A percentile compares a stretch with the other conserved stretches of the same genome.
phyloP scores from a whole-genome alignment of 2,888 invertebrate genomes.

The Sphecodes monilicornis region DNA sequence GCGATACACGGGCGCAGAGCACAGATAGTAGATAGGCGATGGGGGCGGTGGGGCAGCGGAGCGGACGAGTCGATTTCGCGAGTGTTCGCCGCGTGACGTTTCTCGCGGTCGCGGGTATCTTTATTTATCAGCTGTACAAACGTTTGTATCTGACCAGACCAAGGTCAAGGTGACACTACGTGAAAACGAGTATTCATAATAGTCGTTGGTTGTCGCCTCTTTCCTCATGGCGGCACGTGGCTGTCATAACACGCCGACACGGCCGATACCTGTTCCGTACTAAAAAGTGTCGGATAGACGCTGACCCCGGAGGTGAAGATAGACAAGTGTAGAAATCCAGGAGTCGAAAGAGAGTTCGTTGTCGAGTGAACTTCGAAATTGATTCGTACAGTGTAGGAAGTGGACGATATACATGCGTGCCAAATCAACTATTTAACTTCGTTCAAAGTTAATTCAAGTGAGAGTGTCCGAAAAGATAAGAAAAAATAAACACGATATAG shows the following conservation, averaged over 20 bases:
- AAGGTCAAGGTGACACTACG: slow-evolving; percentile 6
- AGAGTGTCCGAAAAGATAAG: not conserved
- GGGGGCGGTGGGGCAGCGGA: not conserved
- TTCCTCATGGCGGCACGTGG: not conserved
- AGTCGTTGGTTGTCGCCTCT: not conserved
- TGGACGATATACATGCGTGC: not conserved
- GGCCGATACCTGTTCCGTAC: not conserved
- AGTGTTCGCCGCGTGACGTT: not conserved
- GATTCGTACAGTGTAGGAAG: not conserved
- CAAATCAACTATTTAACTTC: not conserved
- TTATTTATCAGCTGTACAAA: slow-evolving; percentile 27
- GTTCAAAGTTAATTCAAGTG: not conserved
- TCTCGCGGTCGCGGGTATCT: not conserved
- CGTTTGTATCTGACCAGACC: not conserved
- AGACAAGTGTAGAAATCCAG: not conserved
- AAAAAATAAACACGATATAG: not conserved
- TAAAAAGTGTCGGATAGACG: not conserved
- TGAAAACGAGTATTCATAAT: not conserved
- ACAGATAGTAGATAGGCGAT: too few relatives aligned
- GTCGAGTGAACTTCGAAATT: not conserved
- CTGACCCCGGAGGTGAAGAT: not conserved
- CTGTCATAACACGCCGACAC: not conserved
- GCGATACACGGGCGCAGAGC: too few relatives aligned
- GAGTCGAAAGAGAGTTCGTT: not conserved
- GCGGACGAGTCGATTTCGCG: slow-evolving; percentile 18